phyloP scores from a whole-genome alignment of 2,888 invertebrate genomes.

The Archaeoteleia sp. region DNA sequence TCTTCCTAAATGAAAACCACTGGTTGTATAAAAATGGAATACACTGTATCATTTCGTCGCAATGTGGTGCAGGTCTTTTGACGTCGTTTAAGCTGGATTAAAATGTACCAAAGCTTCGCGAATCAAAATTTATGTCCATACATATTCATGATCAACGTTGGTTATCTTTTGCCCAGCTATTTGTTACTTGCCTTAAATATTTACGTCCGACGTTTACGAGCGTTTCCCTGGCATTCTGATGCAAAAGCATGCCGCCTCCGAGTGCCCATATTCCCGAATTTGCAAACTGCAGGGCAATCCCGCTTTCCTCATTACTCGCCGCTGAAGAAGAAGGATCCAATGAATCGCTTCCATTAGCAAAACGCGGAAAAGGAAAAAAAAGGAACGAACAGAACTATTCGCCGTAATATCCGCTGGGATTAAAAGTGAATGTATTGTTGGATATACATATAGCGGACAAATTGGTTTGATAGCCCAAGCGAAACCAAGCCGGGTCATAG shows the following conservation, averaged over 20 bases:
- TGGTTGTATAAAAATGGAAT: too few relatives aligned
- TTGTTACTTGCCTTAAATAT: conserved; percentile 26
- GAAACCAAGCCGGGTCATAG: conserved; percentile 26
- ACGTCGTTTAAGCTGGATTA: too few relatives aligned
- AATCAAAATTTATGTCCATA: conserved; percentile 32
- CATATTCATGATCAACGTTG: conserved; percentile 39
- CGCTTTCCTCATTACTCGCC: conserved; percentile 43
- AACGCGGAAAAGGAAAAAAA: conserved; percentile 39
- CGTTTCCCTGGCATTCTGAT: conserved; percentile 8
- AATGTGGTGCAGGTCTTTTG: too few relatives aligned
- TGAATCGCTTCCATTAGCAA: conserved; percentile 43
- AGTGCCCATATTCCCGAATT: too few relatives aligned
- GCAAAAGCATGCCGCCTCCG: too few relatives aligned
- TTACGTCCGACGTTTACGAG: conserved; percentile 6
- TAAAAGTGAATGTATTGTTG: conserved; percentile 51
- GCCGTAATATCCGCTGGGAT: conserved; percentile 47
- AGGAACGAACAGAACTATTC: conserved; percentile 45
- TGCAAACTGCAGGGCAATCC: conserved; percentile 31
- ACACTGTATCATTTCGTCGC: too few relatives aligned
- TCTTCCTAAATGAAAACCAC: too few relatives aligned
- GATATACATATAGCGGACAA: conserved; percentile 46
- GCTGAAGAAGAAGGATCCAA: conserved; percentile 47
- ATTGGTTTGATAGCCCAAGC: conserved; percentile 43
- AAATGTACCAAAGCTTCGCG: too few relatives aligned
- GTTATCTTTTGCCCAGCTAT: conserved; percentile 29